Percentiles rank a stretch among this genome's conserved stretches.
These are phyloP conservation scores for Adelognathus sp. DNA, from an alignment of 2,888 invertebrate genomes.

Conservation along the genomic window DNA sequence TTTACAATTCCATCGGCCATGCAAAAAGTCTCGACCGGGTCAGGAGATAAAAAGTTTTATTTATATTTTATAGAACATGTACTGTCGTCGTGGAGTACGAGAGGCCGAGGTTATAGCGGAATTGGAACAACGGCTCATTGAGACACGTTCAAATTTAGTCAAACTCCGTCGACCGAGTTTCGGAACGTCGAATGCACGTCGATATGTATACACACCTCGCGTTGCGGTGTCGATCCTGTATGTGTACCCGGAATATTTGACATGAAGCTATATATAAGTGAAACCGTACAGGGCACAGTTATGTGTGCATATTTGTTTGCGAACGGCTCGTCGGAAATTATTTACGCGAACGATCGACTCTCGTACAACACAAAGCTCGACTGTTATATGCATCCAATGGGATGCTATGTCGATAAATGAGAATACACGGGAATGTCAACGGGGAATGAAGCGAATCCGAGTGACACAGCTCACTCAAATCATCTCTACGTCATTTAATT, in stretches of 20 bases:
- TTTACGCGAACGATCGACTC: conserved; percentile 1
- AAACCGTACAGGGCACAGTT: neutral
- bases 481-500: neutral
- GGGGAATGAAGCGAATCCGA: neutral
- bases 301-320: neutral
- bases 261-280: neutral
- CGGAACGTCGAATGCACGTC: neutral
- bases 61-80: neutral
- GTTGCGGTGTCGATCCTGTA: neutral
- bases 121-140: neutral
- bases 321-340: neutral
- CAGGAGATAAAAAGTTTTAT: neutral
- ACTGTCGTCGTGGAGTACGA: neutral
- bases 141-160: neutral
- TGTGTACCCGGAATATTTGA: neutral
- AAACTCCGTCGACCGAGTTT: conserved; percentile 7
- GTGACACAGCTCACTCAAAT: neutral
- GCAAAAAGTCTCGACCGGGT: neutral
- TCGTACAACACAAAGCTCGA: neutral
- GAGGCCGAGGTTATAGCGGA: neutral
- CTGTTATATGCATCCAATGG: neutral
- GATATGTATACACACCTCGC: neutral
- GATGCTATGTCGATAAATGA: neutral
- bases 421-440: neutral
- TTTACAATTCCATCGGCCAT: neutral